These are phyloP conservation scores for Iguana delicatissima DNA, from an alignment of 2,797 vertebrate species.

Conservation along the genomic window DNA sequence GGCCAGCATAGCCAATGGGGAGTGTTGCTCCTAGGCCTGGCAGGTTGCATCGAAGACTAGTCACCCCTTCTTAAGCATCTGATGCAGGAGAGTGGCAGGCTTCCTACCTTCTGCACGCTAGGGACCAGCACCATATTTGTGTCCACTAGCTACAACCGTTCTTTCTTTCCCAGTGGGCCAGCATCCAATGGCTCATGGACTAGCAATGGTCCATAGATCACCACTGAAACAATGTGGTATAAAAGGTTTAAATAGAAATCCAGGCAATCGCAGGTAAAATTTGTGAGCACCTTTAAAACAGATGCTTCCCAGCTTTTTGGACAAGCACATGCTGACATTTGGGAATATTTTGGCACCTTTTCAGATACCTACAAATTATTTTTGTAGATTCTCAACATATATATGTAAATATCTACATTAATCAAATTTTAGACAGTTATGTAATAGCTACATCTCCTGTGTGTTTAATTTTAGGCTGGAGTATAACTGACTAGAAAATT, in stretches of 20 bases:
- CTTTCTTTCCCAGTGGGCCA: too few relatives aligned
- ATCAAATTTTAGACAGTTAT: background rate
- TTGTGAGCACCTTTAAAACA: background rate
- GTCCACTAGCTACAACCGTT: too few relatives aligned
- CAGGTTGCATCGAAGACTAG: too few relatives aligned
- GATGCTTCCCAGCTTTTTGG: background rate
- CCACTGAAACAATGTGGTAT: background rate
- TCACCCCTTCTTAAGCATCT: too few relatives aligned
- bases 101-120: too few relatives aligned
- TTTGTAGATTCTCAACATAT: too few relatives aligned
- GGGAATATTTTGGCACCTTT: background rate
- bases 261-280: background rate
- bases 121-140: too few relatives aligned
- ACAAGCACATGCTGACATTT: background rate
- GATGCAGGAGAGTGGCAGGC: too few relatives aligned
- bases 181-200: too few relatives aligned
- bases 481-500: background rate
- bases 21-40: too few relatives aligned
- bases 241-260: background rate
- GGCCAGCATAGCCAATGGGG: too few relatives aligned
- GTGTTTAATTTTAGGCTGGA: background rate
- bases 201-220: too few relatives aligned
- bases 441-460: background rate
- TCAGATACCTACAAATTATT: background rate
- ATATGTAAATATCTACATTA: background rate